Evolutionary conservation across 2,113 vertebrate genomes (phyloP).

Genomic region (Romanogobio albipinnatus): DNA sequence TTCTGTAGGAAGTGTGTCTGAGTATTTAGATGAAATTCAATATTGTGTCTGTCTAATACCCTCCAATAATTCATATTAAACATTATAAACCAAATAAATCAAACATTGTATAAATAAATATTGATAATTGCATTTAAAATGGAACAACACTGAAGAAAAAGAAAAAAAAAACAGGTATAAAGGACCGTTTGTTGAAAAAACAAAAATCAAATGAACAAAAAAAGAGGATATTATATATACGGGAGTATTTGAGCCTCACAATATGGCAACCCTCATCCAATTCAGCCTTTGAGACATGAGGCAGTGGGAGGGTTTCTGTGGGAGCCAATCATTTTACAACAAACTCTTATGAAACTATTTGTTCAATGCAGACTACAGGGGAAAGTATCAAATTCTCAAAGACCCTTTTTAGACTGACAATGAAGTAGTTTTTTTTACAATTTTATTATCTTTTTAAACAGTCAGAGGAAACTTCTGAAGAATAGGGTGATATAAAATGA

Average conservation of each 20-base stretch:
- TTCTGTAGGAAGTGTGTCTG: not conserved
- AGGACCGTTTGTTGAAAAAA: not conserved
- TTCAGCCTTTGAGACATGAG: constrained; percentile 35
- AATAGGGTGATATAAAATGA: not conserved
- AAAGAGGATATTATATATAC: not conserved
- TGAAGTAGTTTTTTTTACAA: not conserved
- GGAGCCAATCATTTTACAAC: constrained; percentile 1
- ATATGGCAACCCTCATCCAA: constrained; percentile 30
- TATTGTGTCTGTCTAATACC: not conserved
- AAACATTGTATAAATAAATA: not conserved
- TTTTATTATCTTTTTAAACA: not conserved
- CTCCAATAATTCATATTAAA: not conserved
- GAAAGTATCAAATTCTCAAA: not conserved
- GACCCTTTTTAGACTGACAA: not conserved
- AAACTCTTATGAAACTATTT: constrained; percentile 24
- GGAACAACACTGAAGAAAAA: not conserved
- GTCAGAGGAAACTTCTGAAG: not conserved
- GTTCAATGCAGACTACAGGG: not conserved
- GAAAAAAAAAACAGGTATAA: no score
- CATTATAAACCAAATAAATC: no score
- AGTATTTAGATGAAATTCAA: not conserved
- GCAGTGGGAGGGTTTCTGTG: constrained; percentile 1
- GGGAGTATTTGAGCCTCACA: not conserved
- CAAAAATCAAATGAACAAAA: not conserved
- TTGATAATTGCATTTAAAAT: not conserved